Evolutionary conservation across 2,113 vertebrate genomes (phyloP).

Genomic region (Xiphorhynchus elegans): DNA sequence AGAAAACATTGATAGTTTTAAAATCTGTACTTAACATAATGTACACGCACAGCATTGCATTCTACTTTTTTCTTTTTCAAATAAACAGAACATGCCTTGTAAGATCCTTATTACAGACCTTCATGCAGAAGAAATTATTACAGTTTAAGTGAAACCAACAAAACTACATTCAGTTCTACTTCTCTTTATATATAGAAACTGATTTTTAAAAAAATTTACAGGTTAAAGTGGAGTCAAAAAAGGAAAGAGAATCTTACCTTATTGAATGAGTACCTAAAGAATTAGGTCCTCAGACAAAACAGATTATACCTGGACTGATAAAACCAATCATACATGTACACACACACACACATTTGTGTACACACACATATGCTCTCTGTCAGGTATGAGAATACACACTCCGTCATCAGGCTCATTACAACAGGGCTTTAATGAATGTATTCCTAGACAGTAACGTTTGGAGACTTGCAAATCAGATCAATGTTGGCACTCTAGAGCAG

Average conservation of each 20-base stretch:
- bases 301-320: neutral
- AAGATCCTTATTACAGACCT: neutral
- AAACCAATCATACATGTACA: neutral
- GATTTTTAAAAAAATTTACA: neutral
- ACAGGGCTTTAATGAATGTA: neutral
- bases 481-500: neutral
- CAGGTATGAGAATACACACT: neutral
- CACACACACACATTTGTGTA: rapidly evolving
- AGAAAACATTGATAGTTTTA: neutral
- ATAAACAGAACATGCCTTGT: neutral
- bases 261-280: neutral
- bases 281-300: neutral
- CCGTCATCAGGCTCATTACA: neutral
- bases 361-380: neutral
- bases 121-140: neutral
- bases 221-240: neutral
- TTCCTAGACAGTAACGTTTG: neutral
- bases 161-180: neutral
- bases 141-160: neutral
- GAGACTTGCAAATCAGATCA: neutral
- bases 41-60: neutral
- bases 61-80: neutral
- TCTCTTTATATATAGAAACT: neutral
- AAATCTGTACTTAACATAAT: neutral
- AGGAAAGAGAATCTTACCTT: neutral